Evolutionary conservation across 2,888 invertebrate genomes (phyloP), one percentile per base, ranked within the genome.

Genomic region (Thelaira solivaga): DNA sequence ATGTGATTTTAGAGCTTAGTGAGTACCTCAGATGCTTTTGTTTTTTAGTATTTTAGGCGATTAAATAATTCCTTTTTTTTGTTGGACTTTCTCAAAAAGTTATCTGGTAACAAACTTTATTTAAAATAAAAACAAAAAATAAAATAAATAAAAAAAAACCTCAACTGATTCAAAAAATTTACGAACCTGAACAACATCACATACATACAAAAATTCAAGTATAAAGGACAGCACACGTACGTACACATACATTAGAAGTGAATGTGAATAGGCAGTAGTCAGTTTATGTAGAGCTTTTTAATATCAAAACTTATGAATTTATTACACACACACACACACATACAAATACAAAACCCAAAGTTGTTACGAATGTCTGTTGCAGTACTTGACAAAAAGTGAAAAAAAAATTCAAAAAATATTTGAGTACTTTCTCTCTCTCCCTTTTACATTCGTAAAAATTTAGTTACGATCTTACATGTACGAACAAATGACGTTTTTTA

Each of bases 371-470:
- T 72, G 81, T 79, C 81, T 80, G 80, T 69, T 68, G 76, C 78
- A 79, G 62, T 61, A 80, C 80, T 81, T 75, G 77, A 79, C 20
- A 64, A 71, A 77, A 77, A 68, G 61, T 22, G 39, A 64, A 55
- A 55, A 64, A 55, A 55, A 57, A 73, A n/a, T 55, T 76, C 71
- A 5, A 13, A 59, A 65, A 59, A 26, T 65, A 41, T 67, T 43
- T 43, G 49, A 43, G 65, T 26, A 36, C 57, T 49, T 47, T 45
- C 39, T 53, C 62, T 39, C 22, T 51, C 41, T 59, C 41, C 22
- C n/a, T 13, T 41, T 7, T n/a, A 41, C 13, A 20, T 11, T 39
- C 16, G 10, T 18, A 61, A n/a, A n/a, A n/a, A n/a, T n/a, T n/a
- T 26, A 34, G 22, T n/a, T 31, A 26, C 10, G 13, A 1, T 18